phyloP scores from a whole-genome alignment of 2,113 vertebrate species.

The Notiomystis cincta region DNA sequence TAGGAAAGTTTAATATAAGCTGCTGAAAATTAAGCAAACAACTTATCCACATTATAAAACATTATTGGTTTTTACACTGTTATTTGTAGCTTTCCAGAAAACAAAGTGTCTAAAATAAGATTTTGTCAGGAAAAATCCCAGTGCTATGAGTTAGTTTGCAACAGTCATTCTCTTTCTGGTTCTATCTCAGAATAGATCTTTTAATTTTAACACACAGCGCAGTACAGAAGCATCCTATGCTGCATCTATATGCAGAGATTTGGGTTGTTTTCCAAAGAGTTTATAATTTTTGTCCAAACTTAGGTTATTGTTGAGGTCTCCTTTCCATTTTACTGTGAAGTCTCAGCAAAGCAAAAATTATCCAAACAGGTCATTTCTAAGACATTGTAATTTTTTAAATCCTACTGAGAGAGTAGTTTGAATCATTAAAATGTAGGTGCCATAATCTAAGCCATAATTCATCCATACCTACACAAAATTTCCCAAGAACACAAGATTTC shows the following conservation, averaged over 20 bases:
- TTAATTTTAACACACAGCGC: not conserved
- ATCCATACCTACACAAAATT: not conserved
- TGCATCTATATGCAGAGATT: not conserved
- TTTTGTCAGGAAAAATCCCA: not conserved
- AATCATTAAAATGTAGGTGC: not conserved
- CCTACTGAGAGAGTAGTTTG: not conserved
- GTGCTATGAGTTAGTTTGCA: not conserved
- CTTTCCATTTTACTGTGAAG: not conserved
- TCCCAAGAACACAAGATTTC: too few species aligned
- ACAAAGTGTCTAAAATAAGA: not conserved
- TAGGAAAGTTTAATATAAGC: not conserved
- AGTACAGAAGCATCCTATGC: not conserved
- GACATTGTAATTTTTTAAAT: too few species aligned
- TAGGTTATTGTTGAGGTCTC: not conserved
- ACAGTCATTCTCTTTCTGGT: not conserved
- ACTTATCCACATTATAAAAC: not conserved
- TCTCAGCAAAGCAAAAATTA: not conserved
- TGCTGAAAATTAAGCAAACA: not conserved
- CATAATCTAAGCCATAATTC: not conserved
- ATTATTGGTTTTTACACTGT: not conserved
- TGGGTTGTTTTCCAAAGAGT: not conserved
- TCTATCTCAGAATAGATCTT: not conserved
- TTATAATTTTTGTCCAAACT: not conserved
- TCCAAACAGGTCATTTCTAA: accelerated
- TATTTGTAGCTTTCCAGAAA: not conserved